Evolutionary conservation across 2,113 vertebrate genomes (phyloP), one percentile per base, ranked within the genome.

Genomic region (Mormyrus lacerda): DNA sequence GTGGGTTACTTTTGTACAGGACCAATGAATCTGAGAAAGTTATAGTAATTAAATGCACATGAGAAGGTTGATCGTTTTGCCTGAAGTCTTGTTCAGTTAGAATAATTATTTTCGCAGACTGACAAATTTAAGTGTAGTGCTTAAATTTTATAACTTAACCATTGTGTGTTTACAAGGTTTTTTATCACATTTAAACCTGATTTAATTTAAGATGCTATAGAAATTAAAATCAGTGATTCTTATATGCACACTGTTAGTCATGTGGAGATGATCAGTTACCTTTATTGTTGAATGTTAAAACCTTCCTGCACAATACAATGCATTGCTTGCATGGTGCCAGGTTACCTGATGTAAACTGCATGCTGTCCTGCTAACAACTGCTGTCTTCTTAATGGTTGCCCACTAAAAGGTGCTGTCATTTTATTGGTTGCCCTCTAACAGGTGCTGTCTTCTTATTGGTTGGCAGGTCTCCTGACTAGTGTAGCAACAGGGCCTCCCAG

Each of bases 381-480:
- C 61, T 69, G 61, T 27, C 61, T 69, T 69, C 61, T 69, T 31
- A 69, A 13, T 69, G 61, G 39, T n/a, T 45, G 55, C 35, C 84
- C 17, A 13, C 88, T 89, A 61, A 91, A n/a, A 61, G 44, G 24
- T 39, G 48, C 35, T 93, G 88, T 94, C 90, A 94, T 94, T 89
- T 95, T 93, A 91, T 94, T 92, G 58, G 17, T 45, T 47, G 45
- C n/a, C 85, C 11, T 31, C 87, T 89, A 61, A 91, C 42, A 48
- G 45, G 15, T 27, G 48, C 51, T 93, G 89, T 94, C 90, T 94
- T 94, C 89, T 95, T 93, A 91, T 94, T 92, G 90, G 91, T 93
- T 94, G 89, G 39, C 96, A 99, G 98, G 98, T 99, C 94, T 99
- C 98, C 97, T 98, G 98, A 98, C 97, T 95, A 92, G 96, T 93